These are phyloP conservation scores for Melinopterus prodromus DNA, from an alignment of 2,888 invertebrate genomes.

Conservation along the genomic window DNA sequence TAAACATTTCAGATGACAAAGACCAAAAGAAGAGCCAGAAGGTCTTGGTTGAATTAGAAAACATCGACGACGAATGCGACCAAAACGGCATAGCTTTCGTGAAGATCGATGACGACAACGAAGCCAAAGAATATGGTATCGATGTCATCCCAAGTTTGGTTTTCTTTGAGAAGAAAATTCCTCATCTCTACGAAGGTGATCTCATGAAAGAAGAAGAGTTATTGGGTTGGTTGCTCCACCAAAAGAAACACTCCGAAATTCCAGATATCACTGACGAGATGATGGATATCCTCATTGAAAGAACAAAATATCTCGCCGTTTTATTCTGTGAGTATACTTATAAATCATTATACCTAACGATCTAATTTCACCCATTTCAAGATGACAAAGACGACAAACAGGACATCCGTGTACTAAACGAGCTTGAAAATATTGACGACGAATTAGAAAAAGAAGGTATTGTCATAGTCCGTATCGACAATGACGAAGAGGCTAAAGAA, in stretches of 20 bases:
- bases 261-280: conserved; percentile 93
- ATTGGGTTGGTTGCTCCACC: conserved; percentile 89
- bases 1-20: conserved; percentile 76
- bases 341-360: background rate
- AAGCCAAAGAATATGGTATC: conserved; percentile 90
- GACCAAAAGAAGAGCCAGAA: conserved; percentile 91
- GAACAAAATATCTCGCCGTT: conserved; percentile 82
- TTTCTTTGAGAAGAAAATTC: conserved; percentile 71
- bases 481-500: conserved; percentile 89
- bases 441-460: conserved; percentile 90
- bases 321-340: conserved; percentile 81
- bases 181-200: conserved; percentile 71
- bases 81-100: conserved; percentile 92
- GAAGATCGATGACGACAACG: conserved; percentile 87
- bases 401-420: conserved; percentile 86
- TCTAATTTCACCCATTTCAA: conserved; percentile 51
- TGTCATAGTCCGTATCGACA: conserved; percentile 89
- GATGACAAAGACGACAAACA: conserved; percentile 92
- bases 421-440: conserved; percentile 92
- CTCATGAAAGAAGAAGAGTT: conserved; percentile 90
- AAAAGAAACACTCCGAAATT: conserved; percentile 89
- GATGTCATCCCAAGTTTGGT: conserved; percentile 85
- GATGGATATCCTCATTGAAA: conserved; percentile 89
- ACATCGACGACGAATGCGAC: conserved; percentile 94
- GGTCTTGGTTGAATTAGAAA: conserved; percentile 83